Evolutionary conservation across 2,888 invertebrate genomes (phyloP).

Genomic region (Philonicus albiceps): DNA sequence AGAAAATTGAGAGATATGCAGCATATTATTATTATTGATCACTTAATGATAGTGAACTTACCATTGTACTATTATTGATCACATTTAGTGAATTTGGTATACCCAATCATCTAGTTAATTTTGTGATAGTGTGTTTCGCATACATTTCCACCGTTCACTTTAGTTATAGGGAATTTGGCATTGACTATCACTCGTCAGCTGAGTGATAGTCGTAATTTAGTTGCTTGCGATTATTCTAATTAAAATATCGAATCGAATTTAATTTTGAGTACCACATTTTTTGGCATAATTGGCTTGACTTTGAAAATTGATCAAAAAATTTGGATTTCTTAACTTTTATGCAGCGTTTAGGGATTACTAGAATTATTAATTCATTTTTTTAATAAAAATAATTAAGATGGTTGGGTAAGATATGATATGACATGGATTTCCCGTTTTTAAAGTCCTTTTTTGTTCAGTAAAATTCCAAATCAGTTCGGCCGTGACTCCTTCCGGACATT

Average conservation of each 20-base stretch:
- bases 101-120: not conserved
- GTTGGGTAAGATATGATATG: not conserved
- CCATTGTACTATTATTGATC: not conserved
- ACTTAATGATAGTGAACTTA: no score
- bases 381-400: not conserved
- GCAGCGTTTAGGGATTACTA: not conserved
- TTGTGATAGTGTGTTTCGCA: not conserved
- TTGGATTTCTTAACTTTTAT: no score
- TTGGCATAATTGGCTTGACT: no score
- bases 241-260: no score
- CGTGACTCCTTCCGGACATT: not conserved
- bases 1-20: no score
- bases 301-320: no score
- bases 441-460: not conserved
- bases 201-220: no score
- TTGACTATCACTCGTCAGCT: no score
- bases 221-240: no score
- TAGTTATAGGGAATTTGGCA: no score
- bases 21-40: no score
- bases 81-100: not conserved
- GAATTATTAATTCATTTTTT: not conserved
- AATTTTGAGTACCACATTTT: no score
- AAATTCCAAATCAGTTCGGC: not conserved
- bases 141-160: not conserved
- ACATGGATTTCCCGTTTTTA: not conserved